A percentile compares a stretch with the other conserved stretches of the same genome.
phyloP scores from a whole-genome alignment of 1,140 invertebrate genomes.

The Cataglyphis hispanica region DNA sequence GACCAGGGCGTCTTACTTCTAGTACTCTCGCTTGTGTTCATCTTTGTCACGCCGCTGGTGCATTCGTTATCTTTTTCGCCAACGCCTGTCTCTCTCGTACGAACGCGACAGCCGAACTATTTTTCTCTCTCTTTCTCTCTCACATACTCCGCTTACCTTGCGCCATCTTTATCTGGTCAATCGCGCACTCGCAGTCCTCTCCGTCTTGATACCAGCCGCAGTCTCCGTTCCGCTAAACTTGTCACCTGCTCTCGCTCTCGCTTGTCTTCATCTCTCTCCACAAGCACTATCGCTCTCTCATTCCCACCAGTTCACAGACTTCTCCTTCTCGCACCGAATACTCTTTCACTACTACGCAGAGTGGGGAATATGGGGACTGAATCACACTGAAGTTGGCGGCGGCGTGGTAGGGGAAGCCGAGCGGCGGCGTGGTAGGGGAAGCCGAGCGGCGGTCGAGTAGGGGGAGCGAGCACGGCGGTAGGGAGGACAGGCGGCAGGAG shows the following conservation, averaged over 20 bases:
- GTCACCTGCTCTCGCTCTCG: conserved; percentile 32
- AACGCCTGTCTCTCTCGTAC: background rate
- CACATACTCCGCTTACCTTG: background rate
- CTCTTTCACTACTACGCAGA: conserved; percentile 43
- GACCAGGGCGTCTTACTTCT: conserved; percentile 12
- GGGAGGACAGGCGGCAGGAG: conserved; percentile 17
- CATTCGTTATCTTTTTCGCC: conserved; percentile 40
- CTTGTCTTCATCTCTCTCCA: background rate
- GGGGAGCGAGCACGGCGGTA: conserved; percentile 45
- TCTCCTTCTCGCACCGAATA: conserved; percentile 9
- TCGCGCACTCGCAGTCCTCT: conserved; percentile 21
- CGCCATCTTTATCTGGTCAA: conserved; percentile 37
- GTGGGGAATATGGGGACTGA: conserved; percentile 37
- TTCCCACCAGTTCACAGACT: background rate
- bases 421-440: conserved; percentile 2
- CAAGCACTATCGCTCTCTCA: background rate
- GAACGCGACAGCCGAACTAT: background rate
- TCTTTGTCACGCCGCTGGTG: background rate
- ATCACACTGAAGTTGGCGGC: conserved; percentile 30
- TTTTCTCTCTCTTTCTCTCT: conserved; percentile 1
- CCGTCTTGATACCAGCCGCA: conserved; percentile 6
- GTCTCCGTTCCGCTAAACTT: conserved; percentile 19
- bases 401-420: background rate
- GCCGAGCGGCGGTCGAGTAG: background rate
- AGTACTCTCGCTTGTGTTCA: background rate